phyloP scores from a whole-genome alignment of 1,140 invertebrate species.

The Diplogasteroides magnus region DNA sequence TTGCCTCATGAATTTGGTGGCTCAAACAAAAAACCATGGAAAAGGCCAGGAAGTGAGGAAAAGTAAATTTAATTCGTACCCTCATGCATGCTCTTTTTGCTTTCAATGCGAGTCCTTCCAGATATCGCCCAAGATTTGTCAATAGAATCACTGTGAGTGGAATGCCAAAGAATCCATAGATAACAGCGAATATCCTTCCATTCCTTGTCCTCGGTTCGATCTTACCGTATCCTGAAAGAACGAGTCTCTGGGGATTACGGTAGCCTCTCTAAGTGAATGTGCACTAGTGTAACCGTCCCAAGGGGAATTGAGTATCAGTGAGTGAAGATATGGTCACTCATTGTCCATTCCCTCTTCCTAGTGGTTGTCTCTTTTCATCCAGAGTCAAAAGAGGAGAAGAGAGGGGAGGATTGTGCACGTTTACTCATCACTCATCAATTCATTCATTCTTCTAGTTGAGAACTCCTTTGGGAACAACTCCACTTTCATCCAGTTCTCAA shows the following conservation, averaged over 20 bases:
- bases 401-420: no score
- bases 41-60: no score
- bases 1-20: no score
- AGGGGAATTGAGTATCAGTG: no score
- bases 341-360: neutral
- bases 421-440: no score
- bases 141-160: conserved; percentile 51
- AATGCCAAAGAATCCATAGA: conserved; percentile 50
- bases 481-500: no score
- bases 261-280: neutral
- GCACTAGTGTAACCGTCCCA: neutral
- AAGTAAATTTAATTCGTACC: conserved; percentile 5
- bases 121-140: conserved; percentile 49
- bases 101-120: conserved; percentile 39
- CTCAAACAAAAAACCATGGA: no score
- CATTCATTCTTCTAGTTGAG: no score
- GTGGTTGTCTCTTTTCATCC: no score
- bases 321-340: neutral
- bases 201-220: conserved; percentile 44
- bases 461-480: no score
- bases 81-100: conserved; percentile 22
- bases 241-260: no score
- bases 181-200: conserved; percentile 45
- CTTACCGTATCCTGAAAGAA: conserved; percentile 47
- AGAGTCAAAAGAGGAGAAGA: no score